phyloP scores from a whole-genome alignment of 2,113 vertebrate genomes.

The Globicephala melas region DNA sequence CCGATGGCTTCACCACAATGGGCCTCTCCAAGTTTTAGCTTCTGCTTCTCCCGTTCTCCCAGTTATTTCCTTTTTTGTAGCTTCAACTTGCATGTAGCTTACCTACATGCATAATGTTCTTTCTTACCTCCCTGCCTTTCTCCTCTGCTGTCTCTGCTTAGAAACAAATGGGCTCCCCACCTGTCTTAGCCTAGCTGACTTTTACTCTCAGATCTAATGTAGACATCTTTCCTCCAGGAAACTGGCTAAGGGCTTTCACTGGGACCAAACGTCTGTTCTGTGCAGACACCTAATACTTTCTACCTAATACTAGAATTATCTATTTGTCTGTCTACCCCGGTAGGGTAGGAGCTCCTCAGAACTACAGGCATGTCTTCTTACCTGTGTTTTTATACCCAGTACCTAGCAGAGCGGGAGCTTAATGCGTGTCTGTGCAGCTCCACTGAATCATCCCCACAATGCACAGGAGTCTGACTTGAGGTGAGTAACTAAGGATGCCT shows the following conservation, averaged over 20 bases:
- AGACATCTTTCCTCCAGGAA: neutral
- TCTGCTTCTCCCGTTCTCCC: neutral
- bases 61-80: neutral
- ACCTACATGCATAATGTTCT: neutral
- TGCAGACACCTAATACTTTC: neutral
- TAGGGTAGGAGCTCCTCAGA: neutral
- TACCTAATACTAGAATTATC: neutral
- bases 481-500: neutral
- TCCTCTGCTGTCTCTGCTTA: neutral
- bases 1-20: fast-evolving
- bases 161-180: neutral
- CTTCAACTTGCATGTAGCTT: neutral
- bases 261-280: neutral
- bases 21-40: neutral
- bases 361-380: neutral
- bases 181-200: neutral
- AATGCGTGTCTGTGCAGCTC: neutral
- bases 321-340: neutral
- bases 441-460: neutral
- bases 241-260: neutral
- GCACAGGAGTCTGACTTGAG: neutral
- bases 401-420: neutral
- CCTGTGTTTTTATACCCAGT: neutral
- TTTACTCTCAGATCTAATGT: too few species aligned
- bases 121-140: neutral